Percentiles rank a stretch among this genome's conserved stretches.
phyloP scores from a whole-genome alignment of 2,113 vertebrate species.

The Anhinga rufa region DNA sequence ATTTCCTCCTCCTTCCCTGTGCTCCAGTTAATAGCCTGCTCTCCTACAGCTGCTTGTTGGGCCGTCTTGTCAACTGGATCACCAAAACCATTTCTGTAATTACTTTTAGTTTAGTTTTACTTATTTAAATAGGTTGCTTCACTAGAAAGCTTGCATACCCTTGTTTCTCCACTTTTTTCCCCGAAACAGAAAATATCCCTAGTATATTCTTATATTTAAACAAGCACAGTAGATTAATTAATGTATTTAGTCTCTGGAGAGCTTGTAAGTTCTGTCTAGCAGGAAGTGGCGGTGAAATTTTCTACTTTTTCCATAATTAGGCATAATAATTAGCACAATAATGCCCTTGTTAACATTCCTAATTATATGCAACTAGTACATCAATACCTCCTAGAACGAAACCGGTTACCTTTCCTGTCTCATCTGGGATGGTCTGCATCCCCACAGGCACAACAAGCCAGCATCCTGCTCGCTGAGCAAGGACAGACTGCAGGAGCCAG shows the following conservation, averaged over 20 bases:
- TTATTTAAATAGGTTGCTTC: neutral
- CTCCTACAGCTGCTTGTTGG: neutral
- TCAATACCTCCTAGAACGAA: neutral
- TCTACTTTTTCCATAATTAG: neutral
- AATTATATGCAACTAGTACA: slow-evolving; percentile 3
- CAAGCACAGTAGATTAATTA: slow-evolving; percentile 3
- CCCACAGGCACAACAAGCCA: neutral
- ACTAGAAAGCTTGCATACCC: neutral
- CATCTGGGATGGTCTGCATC: neutral
- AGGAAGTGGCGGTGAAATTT: slow-evolving; percentile 10
- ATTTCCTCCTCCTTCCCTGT: neutral
- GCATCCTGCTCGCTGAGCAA: neutral
- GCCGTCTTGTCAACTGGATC: neutral
- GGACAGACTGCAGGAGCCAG: neutral
- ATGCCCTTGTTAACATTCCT: slow-evolving; percentile 32
- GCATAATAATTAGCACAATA: slow-evolving; percentile 44
- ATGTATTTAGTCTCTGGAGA: slow-evolving; percentile 15
- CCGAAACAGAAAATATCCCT: neutral
- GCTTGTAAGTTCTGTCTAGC: neutral
- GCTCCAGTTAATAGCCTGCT: neutral
- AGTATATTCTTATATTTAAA: neutral
- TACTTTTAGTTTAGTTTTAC: neutral
- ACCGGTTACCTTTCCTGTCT: neutral
- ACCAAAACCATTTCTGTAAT: neutral
- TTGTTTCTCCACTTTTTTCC: neutral